Conservation (phyloP, 2,113 vertebrate species). For the Cyprinodon tularosa region DNA sequence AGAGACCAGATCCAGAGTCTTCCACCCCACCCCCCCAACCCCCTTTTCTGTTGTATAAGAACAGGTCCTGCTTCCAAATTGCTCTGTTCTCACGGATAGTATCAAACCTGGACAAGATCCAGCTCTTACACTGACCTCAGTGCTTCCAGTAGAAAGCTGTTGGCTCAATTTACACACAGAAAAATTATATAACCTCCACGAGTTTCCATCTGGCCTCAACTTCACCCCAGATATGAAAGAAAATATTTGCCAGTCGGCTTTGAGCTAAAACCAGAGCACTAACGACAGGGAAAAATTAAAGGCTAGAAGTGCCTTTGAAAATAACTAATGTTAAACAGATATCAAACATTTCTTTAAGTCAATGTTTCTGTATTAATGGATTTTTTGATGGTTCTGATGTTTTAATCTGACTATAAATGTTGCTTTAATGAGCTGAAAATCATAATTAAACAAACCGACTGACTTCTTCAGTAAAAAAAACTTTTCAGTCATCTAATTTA, state of each 20-base stretch:
- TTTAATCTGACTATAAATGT: too few relatives aligned
- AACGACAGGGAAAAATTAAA: neutral
- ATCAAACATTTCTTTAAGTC: too few relatives aligned
- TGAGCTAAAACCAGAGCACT: neutral
- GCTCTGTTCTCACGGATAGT: slow-evolving; percentile 5
- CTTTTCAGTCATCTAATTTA: too few relatives aligned
- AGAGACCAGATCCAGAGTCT: neutral
- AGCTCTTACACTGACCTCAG: neutral
- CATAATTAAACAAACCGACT: too few relatives aligned
- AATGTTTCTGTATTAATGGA: too few relatives aligned
- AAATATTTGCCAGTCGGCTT: neutral
- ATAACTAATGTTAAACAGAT: too few relatives aligned
- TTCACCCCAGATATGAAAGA: neutral
- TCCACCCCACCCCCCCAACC: neutral
- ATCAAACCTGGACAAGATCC: slow-evolving; percentile 13
- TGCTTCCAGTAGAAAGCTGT: slow-evolving; percentile 1
- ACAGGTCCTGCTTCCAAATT: neutral
- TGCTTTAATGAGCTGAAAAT: too few relatives aligned
- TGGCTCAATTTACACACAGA: neutral
- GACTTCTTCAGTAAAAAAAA: too few relatives aligned
- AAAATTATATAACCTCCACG: slow-evolving; percentile 21
- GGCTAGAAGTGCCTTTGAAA: too few relatives aligned
- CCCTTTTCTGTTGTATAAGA: slow-evolving; percentile 7
- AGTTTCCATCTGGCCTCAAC: neutral
- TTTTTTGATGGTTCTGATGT: too few relatives aligned